These are phyloP conservation scores for Listronotus bonariensis DNA, from an alignment of 1,140 invertebrate species.

Conservation along the genomic window DNA sequence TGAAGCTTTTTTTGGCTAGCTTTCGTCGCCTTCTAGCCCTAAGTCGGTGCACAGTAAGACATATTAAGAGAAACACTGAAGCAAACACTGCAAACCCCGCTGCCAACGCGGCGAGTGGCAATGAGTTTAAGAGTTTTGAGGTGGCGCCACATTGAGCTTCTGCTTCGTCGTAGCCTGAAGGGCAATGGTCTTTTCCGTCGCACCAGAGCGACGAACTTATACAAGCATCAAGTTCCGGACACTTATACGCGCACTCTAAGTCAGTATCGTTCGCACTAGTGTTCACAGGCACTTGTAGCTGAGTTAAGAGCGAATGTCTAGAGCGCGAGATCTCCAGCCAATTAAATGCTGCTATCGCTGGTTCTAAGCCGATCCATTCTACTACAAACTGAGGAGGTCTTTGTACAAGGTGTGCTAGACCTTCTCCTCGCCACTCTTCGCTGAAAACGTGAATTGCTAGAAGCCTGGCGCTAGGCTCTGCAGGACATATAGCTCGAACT, in stretches of 20 bases:
- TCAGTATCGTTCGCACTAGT: conserved; percentile 63
- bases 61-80: conserved; percentile 62
- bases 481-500: conserved; percentile 75
- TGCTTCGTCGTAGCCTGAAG: conserved; percentile 82
- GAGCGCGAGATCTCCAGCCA: conserved; percentile 76
- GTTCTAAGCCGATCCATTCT: conserved; percentile 72
- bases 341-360: conserved; percentile 69
- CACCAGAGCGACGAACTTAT: conserved; percentile 85
- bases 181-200: conserved; percentile 82
- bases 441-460: conserved; percentile 75
- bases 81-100: conserved; percentile 61
- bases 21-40: conserved; percentile 54
- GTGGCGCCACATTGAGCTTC: conserved; percentile 70
- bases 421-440: conserved; percentile 69
- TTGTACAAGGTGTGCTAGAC: conserved; percentile 42
- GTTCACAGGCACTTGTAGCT: conserved; percentile 61
- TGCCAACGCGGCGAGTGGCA: conserved; percentile 61
- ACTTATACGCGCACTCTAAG: conserved; percentile 71
- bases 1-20: conserved; percentile 62
- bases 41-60: conserved; percentile 54
- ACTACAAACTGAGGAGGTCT: conserved; percentile 68
- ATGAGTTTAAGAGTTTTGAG: conserved; percentile 49
- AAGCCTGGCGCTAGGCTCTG: conserved; percentile 66
- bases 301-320: conserved; percentile 66
- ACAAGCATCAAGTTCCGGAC: conserved; percentile 87